A percentile compares a stretch with the other conserved stretches of the same genome.
phyloP scores from a whole-genome alignment of 2,797 vertebrate genomes.

The Xiphophorus birchmanni region DNA sequence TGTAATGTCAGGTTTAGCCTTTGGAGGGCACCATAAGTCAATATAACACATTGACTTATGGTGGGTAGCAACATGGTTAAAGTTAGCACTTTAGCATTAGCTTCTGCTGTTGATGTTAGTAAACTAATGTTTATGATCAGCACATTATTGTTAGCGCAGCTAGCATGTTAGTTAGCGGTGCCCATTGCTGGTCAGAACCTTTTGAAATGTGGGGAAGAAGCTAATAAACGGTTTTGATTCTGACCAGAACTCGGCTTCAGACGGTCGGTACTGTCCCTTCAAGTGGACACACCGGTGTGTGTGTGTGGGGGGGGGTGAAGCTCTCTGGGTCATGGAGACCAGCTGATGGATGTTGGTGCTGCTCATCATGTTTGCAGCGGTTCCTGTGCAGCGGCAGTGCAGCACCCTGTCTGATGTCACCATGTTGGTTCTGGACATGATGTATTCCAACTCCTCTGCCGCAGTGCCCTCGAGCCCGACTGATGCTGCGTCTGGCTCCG shows the following conservation, averaged over 20 bases:
- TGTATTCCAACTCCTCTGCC: constrained; percentile 74
- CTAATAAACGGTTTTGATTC: neutral
- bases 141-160: too few species aligned
- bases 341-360: neutral
- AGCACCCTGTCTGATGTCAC: constrained; percentile 79
- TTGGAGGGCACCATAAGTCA: too few species aligned
- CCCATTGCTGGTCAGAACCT: neutral
- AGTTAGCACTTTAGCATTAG: too few species aligned
- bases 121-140: too few species aligned
- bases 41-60: too few species aligned
- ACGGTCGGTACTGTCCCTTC: too few species aligned
- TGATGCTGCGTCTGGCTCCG: neutral
- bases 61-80: too few species aligned
- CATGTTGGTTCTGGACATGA: constrained; percentile 84
- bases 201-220: neutral
- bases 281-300: neutral
- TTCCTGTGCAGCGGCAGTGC: constrained; percentile 26
- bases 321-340: neutral
- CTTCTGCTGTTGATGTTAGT: too few species aligned
- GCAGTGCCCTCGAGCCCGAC: constrained; percentile 33
- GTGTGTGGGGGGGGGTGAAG: neutral
- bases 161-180: too few species aligned
- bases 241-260: neutral
- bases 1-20: too few species aligned
- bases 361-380: constrained; percentile 4